Evolutionary conservation across 2,113 vertebrate genomes (phyloP), one percentile per base, ranked within the genome.

Genomic region (Oreochromis tanganicae): DNA sequence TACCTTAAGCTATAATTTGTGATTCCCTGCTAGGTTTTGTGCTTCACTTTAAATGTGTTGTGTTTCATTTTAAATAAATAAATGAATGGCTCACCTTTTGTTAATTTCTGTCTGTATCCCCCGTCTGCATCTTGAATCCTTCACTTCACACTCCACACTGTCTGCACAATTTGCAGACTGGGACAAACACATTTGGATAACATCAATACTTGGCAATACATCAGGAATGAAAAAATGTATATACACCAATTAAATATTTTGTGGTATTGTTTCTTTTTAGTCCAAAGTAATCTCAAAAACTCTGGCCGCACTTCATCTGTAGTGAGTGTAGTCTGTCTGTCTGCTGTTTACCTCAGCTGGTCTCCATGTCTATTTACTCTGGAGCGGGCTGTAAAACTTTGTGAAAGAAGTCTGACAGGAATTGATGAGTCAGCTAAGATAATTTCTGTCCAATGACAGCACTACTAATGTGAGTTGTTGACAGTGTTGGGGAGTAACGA

Each of bases 91-190:
- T n/a, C 61, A n/a, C 32, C 32, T 66, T 66, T 66, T 12, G 9
- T 36, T 38, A 38, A 66, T 12, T 38, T 34, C 32, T 66, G 32
- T n/a, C 17, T 66, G 61, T 66, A 36, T 7, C 32, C 32, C 17
- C 32, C 6, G 0, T 66, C 61, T 66, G 0, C 0, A 66, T 66
- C 4, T 66, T 1, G 17, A n/a, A n/a, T 66, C 3, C 61, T 66
- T 10, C 61, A 66, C 0, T 66, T 66, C 32, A 66, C 1, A 66
- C 5, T 66, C 32, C 0, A 66, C 32, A 66, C 32, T n/a, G n/a
- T n/a, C 6, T 4, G 17, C 32, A 66, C 32, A 66, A 66, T 38
- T n/a, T 66, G 17, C 32, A 66, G 61, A 66, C 61, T 38, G 32
- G 19, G 32, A 66, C 29, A 34, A 59, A 59, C 56, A 59, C 14